phyloP scores from a whole-genome alignment of 2,888 invertebrate species.

The Choreutis nemorana region DNA sequence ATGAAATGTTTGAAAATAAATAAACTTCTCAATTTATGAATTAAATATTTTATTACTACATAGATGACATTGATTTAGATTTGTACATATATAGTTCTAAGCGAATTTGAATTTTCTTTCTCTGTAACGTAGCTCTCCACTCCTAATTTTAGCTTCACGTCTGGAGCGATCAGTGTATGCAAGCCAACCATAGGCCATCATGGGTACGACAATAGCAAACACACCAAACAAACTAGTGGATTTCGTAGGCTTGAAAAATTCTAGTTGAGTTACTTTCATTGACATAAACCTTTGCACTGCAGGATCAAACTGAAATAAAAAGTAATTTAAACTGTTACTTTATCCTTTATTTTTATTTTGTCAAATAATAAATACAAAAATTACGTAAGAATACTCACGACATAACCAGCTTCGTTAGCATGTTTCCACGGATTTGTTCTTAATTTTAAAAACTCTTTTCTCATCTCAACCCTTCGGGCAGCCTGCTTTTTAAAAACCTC shows the following conservation, averaged over 20 bases:
- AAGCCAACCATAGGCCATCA: conserved; percentile 57
- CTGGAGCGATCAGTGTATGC: conserved; percentile 58
- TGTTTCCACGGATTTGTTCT: conserved; percentile 75
- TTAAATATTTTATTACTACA: neutral
- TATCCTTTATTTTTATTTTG: neutral
- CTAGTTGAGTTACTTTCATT: conserved; percentile 71
- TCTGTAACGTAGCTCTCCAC: conserved; percentile 77
- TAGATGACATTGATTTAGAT: neutral
- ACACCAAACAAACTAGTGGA: conserved; percentile 62
- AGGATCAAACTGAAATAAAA: conserved; percentile 78
- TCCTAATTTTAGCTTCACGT: conserved; percentile 68
- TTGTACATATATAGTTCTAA: conserved; percentile 24
- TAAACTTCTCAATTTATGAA: neutral
- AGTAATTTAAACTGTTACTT: too few relatives aligned
- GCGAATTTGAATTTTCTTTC: conserved; percentile 75
- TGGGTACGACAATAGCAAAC: conserved; percentile 61
- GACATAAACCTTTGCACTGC: conserved; percentile 77
- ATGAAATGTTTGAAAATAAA: neutral
- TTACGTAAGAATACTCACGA: conserved; percentile 71
- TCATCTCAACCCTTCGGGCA: conserved; percentile 63
- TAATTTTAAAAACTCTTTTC: conserved; percentile 78
- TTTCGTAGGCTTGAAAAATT: conserved; percentile 73
- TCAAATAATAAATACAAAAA: conserved; percentile 15
- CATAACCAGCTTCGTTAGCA: conserved; percentile 71
- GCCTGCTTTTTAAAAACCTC: conserved; percentile 68